Conservation (phyloP, 2,888 invertebrate species). For the Nephrotoma flavescens region DNA sequence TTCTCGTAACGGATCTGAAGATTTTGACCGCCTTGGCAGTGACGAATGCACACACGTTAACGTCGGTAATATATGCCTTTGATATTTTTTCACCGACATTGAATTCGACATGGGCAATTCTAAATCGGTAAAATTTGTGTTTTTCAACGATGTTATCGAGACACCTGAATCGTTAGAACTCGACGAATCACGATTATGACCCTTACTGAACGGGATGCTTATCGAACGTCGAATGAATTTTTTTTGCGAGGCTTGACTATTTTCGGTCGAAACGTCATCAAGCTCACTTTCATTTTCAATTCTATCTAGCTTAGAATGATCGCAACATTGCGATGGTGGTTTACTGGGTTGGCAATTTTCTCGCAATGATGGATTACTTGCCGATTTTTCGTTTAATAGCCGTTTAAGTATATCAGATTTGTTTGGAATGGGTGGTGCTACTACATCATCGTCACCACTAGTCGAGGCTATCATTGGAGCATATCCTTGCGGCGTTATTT, state of each 20-base stretch:
- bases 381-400: slow-evolving; percentile 43
- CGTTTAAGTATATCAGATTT: slow-evolving; percentile 35
- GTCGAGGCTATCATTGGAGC: slow-evolving; percentile 55
- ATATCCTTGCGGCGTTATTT: slow-evolving; percentile 39
- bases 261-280: slow-evolving; percentile 17
- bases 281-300: slow-evolving; percentile 21
- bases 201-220: slow-evolving; percentile 43
- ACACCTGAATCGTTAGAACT: slow-evolving; percentile 73
- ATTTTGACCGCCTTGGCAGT: slow-evolving; percentile 58
- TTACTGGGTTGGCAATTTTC: slow-evolving; percentile 36
- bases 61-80: slow-evolving; percentile 30
- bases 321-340: slow-evolving; percentile 45
- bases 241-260: slow-evolving; percentile 4
- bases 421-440: slow-evolving; percentile 18
- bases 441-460: background rate
- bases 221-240: background rate
- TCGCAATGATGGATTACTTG: slow-evolving; percentile 55
- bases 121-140: slow-evolving; percentile 48
- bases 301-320: slow-evolving; percentile 31
- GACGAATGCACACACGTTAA: slow-evolving; percentile 45
- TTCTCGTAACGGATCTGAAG: slow-evolving; percentile 60
- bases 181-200: slow-evolving; percentile 60
- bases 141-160: slow-evolving; percentile 48
- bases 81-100: slow-evolving; percentile 37
- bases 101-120: slow-evolving; percentile 49